Base-by-base conservation (phyloP, 2,797 vertebrate species). In the Schizopygopsis pylzovi region DNA sequence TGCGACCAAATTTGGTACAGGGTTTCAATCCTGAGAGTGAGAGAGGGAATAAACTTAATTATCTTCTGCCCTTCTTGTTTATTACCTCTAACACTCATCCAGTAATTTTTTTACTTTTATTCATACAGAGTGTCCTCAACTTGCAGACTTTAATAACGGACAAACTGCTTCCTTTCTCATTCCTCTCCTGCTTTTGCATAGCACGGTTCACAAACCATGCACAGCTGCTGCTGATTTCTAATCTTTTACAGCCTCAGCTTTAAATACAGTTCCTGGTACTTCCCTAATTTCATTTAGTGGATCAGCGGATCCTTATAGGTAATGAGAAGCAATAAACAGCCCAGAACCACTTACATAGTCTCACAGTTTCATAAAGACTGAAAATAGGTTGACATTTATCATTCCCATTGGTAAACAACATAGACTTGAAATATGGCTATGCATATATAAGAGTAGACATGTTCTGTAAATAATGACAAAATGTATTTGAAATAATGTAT, bases 171-270 rank as follows among this genome's bases (percentile, higher is more conserved):
- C 18, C 54, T 73, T 75, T 67, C 47, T 43, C 22, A 78, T 84
- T 75, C 28, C 56, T 59, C 11, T 37, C 12, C 16, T 79, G 16
- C 43, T 52, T 82, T 41, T 16, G 43, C 45, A 85, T 56, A 39
- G 18, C 70, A 56, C 2, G 13, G 25, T 81, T 81, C 39, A 45
- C 41, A 78, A 63, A 78, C 77, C 54, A 3, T 45, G 61, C 75
- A 13, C 49, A 73, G 56, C 82, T 85, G 41, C 63, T 67, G 54
- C 83, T 82, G 77, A 88, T 86, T 87, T 75, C 78, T 80, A 78
- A 63, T 85, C 77, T 87, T 85, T 79, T 52, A 72, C 41, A 82
- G 63, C 67, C 65, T 78, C 70, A 73, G 45, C 78, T 85, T 82
- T 70, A 79, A 85, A 79, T 79, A 79, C 54, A 79, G 54, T 33